Conservation (phyloP, 2,113 vertebrate species). For the Paratilapia polleni region DNA sequence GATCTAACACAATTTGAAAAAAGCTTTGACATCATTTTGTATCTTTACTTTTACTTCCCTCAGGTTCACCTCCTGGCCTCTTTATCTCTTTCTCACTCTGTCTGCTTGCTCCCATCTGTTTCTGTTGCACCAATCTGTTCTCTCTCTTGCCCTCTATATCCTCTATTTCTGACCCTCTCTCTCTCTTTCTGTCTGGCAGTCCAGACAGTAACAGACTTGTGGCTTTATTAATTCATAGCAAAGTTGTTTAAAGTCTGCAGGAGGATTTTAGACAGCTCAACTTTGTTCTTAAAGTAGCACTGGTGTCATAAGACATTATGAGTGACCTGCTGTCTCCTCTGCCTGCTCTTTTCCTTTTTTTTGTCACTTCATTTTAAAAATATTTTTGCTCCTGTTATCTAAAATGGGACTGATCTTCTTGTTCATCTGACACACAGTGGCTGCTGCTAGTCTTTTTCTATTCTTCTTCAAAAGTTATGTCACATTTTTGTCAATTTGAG, state of each 20-base stretch:
- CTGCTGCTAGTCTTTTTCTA: background rate
- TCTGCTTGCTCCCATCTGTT: background rate
- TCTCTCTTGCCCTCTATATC: background rate
- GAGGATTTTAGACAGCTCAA: conserved; percentile 45
- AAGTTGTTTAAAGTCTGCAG: conserved; percentile 54
- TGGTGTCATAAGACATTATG: conserved; percentile 57
- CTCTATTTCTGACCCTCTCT: background rate
- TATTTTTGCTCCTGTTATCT: background rate
- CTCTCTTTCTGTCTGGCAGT: conserved; percentile 34
- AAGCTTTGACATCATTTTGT: background rate
- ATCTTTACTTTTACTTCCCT: background rate
- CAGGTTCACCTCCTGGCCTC: background rate
- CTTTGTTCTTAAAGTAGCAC: conserved; percentile 55
- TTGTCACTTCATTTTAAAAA: background rate
- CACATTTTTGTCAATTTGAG: background rate
- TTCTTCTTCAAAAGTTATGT: too few species aligned
- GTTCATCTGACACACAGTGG: background rate
- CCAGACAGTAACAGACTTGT: conserved; percentile 53
- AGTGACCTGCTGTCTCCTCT: conserved; percentile 22
- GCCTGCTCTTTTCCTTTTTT: background rate
- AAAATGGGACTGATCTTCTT: background rate
- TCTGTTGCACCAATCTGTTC: background rate
- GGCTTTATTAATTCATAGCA: conserved; percentile 71
- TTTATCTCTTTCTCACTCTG: background rate
- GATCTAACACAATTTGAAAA: background rate